Conservation (phyloP, 2,888 invertebrate genomes). For the Halictus ligatus region DNA sequence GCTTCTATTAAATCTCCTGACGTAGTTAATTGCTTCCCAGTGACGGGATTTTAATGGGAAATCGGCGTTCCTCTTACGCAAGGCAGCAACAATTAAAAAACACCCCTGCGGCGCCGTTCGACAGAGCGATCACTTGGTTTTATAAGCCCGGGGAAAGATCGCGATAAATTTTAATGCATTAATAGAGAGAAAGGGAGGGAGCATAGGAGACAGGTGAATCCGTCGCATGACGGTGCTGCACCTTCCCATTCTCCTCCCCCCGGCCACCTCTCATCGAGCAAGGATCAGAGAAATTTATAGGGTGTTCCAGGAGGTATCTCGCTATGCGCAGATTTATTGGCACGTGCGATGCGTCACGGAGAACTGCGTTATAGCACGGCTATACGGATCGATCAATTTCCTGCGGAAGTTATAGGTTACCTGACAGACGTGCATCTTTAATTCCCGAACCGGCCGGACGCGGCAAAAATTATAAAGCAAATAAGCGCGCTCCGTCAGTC, state of each 20-base stretch:
- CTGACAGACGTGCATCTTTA: slow-evolving; percentile 61
- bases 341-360: slow-evolving; percentile 72
- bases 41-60: slow-evolving; percentile 26
- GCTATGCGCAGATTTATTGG: slow-evolving; percentile 67
- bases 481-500: slow-evolving; percentile 23
- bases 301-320: slow-evolving; percentile 69
- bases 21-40: slow-evolving; percentile 11
- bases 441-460: slow-evolving; percentile 26
- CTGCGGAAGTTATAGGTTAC: slow-evolving; percentile 60
- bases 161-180: slow-evolving; percentile 46
- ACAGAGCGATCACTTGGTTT: slow-evolving; percentile 14
- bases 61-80: not conserved
- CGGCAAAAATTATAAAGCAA: slow-evolving; percentile 41
- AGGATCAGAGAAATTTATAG: slow-evolving; percentile 71
- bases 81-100: slow-evolving; percentile 5
- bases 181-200: slow-evolving; percentile 38
- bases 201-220: slow-evolving; percentile 48
- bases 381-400: slow-evolving; percentile 65
- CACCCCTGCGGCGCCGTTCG: not conserved
- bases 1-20: slow-evolving; percentile 17
- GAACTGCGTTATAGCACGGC: slow-evolving; percentile 63
- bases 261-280: slow-evolving; percentile 62
- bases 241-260: not conserved
- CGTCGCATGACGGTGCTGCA: slow-evolving; percentile 38
- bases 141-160: not conserved